phyloP scores from a whole-genome alignment of 2,888 invertebrate genomes.

The Mimachlamys varia region DNA sequence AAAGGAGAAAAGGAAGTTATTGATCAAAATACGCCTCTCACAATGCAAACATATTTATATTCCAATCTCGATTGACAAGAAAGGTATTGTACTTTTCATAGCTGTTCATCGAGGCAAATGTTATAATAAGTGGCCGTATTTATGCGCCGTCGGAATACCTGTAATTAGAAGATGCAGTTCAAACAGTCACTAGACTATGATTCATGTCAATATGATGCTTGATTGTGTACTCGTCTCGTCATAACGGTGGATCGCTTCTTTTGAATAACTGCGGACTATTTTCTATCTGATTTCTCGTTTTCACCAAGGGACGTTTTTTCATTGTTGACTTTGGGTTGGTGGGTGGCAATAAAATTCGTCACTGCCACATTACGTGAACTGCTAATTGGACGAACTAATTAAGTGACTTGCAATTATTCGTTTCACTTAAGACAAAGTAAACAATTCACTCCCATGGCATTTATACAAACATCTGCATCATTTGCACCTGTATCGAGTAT shows the following conservation, averaged over 20 bases:
- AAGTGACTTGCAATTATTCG: background rate
- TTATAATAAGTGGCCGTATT: conserved; percentile 8
- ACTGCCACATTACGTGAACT: background rate
- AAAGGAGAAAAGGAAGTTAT: background rate
- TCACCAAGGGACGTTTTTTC: background rate
- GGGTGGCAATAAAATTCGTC: background rate
- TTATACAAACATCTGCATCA: background rate
- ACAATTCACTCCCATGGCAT: background rate
- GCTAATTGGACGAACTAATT: background rate
- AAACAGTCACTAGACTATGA: conserved; percentile 22
- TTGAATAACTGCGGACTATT: conserved; percentile 23
- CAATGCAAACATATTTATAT: conserved; percentile 27
- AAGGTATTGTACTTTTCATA: conserved; percentile 15
- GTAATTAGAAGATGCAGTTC: conserved; percentile 17
- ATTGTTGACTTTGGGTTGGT: background rate
- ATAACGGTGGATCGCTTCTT: conserved; percentile 23
- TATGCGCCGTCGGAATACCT: background rate
- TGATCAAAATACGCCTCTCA: background rate
- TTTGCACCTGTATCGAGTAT: background rate
- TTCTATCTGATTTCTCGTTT: background rate
- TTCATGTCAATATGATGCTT: conserved; percentile 4
- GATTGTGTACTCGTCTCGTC: conserved; percentile 18
- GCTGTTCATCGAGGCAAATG: conserved; percentile 23
- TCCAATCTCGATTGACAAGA: background rate
- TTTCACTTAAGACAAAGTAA: background rate